These are phyloP conservation scores for Arnoldichthys spilopterus DNA, from an alignment of 2,797 vertebrate species.

Conservation along the genomic window DNA sequence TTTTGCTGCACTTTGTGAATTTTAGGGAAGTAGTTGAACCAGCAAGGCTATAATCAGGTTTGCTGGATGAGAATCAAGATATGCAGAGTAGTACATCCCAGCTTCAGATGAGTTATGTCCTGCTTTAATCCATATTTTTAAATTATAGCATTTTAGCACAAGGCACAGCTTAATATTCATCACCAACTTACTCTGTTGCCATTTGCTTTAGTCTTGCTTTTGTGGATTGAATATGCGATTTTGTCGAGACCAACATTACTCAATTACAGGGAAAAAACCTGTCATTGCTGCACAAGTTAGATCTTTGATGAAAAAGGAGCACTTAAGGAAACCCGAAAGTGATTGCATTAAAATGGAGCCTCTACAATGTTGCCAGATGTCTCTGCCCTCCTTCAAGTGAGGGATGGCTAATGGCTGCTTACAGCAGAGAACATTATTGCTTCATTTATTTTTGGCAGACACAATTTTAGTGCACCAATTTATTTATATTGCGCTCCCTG, in stretches of 20 bases:
- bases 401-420: conserved; percentile 74
- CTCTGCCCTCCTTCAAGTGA: conserved; percentile 62
- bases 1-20: background rate
- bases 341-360: conserved; percentile 36
- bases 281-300: conserved; percentile 8
- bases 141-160: background rate
- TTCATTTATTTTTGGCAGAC: conserved; percentile 82
- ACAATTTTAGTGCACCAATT: conserved; percentile 75
- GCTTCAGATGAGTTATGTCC: background rate
- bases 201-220: background rate
- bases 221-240: conserved; percentile 1
- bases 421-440: conserved; percentile 78
- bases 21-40: background rate
- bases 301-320: conserved; percentile 20
- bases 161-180: background rate
- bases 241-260: conserved; percentile 12
- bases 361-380: conserved; percentile 32
- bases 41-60: background rate
- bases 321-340: conserved; percentile 23
- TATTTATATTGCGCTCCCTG: conserved; percentile 69
- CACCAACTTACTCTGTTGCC: background rate
- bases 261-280: conserved; percentile 4
- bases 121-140: background rate
- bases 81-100: background rate
- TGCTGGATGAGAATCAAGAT: background rate